Evolutionary conservation across 2,888 invertebrate genomes (phyloP).

Genomic region (Andricus curvator): DNA sequence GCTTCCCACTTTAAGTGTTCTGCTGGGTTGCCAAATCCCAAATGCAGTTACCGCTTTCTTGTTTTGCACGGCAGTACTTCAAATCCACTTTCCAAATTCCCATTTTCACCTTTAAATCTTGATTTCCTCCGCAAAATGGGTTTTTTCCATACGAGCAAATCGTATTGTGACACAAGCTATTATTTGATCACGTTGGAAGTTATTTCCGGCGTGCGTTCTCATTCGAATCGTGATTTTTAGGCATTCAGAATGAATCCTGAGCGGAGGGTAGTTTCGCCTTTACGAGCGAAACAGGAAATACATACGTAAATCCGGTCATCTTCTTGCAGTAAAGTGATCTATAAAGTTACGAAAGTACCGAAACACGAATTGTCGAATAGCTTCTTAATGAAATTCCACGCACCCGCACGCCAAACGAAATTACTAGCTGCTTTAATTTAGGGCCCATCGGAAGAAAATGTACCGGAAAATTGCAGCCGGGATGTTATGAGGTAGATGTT

Average conservation of each 20-base stretch:
- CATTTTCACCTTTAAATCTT: not conserved
- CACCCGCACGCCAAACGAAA: conserved; percentile 42
- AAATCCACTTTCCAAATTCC: not conserved
- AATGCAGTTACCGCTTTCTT: too few species aligned
- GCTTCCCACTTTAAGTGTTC: too few species aligned
- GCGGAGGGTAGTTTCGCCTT: conserved; percentile 16
- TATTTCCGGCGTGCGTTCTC: conserved; percentile 27
- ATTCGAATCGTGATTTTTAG: conserved; percentile 27
- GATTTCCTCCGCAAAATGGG: conserved; percentile 28
- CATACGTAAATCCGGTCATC: conserved; percentile 40
- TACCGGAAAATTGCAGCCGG: conserved; percentile 16
- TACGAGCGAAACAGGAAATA: conserved; percentile 24
- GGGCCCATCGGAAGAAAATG: conserved; percentile 3
- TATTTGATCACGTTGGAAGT: conserved; percentile 27
- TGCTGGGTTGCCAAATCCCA: too few species aligned
- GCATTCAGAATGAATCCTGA: conserved; percentile 23
- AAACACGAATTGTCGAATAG: conserved; percentile 53
- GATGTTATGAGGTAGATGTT: not conserved
- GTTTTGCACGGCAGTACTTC: too few species aligned
- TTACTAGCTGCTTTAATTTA: conserved; percentile 34
- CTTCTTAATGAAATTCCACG: conserved; percentile 58
- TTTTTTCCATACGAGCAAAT: conserved; percentile 28
- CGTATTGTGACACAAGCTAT: conserved; percentile 19
- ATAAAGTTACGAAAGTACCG: conserved; percentile 48
- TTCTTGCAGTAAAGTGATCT: conserved; percentile 34